Conservation (phyloP, 1,140 invertebrate genomes). For the Agrilus planipennis region DNA sequence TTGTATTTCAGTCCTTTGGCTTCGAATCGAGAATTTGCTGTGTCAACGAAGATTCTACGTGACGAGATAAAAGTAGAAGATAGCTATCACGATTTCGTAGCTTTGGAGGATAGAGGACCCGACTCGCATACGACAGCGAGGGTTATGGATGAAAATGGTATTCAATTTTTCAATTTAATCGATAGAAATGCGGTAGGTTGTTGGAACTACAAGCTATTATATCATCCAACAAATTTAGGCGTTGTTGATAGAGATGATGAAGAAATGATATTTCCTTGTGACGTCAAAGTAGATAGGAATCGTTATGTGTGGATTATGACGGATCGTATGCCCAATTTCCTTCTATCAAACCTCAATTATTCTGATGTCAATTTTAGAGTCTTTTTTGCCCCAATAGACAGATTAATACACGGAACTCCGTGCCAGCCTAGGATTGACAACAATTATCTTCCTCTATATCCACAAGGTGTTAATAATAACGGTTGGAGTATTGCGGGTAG, state of each 20-base stretch:
- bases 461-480: no score
- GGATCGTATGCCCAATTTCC: constrained; percentile 66
- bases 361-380: constrained; percentile 69
- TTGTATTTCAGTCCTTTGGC: constrained; percentile 67
- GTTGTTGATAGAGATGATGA: constrained; percentile 61
- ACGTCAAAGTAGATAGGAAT: constrained; percentile 58
- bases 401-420: constrained; percentile 54
- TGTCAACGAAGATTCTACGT: constrained; percentile 58
- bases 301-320: constrained; percentile 64
- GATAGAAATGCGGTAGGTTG: constrained; percentile 71
- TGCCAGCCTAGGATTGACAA: no score
- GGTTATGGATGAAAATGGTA: constrained; percentile 55
- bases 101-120: constrained; percentile 51
- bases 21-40: constrained; percentile 61
- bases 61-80: constrained; percentile 50
- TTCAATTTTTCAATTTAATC: constrained; percentile 64
- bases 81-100: constrained; percentile 60
- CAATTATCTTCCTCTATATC: no score
- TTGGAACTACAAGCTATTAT: constrained; percentile 58
- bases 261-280: constrained; percentile 62
- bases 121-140: constrained; percentile 57
- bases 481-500: no score
- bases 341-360: constrained; percentile 57
- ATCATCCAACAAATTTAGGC: constrained; percentile 51
- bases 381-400: constrained; percentile 49